phyloP scores from a whole-genome alignment of 2,888 invertebrate species.

The Beris chalybata region DNA sequence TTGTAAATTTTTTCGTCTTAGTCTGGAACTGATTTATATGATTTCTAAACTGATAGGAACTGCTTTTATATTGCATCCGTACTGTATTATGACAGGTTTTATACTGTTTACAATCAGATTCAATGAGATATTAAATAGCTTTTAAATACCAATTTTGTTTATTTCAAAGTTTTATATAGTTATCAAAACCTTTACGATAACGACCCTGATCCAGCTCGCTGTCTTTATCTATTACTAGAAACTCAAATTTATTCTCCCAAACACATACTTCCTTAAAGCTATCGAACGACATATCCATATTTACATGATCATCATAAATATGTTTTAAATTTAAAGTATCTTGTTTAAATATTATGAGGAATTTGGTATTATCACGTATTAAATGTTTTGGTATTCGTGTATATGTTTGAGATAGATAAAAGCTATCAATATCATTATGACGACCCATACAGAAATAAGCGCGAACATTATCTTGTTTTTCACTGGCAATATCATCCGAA shows the following conservation, averaged over 20 bases:
- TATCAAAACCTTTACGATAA: conserved; percentile 46
- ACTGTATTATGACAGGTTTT: too few species aligned
- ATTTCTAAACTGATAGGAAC: too few species aligned
- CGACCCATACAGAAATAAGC: conserved; percentile 48
- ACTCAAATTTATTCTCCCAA: conserved; percentile 46
- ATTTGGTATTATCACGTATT: conserved; percentile 49
- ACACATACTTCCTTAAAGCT: conserved; percentile 46
- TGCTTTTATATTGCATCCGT: too few species aligned
- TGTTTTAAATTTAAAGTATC: conserved; percentile 49
- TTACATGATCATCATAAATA: conserved; percentile 37
- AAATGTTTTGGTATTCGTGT: conserved; percentile 50
- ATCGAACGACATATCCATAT: conserved; percentile 38
- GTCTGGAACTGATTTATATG: too few species aligned
- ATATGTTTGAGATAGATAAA: conserved; percentile 50
- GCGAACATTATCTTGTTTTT: conserved; percentile 46
- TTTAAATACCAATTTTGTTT: neutral
- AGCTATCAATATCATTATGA: conserved; percentile 47
- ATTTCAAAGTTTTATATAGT: conserved; percentile 31
- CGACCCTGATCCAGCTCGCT: conserved; percentile 34
- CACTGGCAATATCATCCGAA: conserved; percentile 52
- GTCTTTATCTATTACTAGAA: conserved; percentile 46
- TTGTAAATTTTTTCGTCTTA: too few species aligned
- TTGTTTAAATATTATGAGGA: conserved; percentile 49
- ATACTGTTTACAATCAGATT: too few species aligned
- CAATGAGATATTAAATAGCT: too few species aligned